These are phyloP conservation scores for Cephus pygmeus DNA, from an alignment of 2,888 invertebrate species.

Conservation along the genomic window DNA sequence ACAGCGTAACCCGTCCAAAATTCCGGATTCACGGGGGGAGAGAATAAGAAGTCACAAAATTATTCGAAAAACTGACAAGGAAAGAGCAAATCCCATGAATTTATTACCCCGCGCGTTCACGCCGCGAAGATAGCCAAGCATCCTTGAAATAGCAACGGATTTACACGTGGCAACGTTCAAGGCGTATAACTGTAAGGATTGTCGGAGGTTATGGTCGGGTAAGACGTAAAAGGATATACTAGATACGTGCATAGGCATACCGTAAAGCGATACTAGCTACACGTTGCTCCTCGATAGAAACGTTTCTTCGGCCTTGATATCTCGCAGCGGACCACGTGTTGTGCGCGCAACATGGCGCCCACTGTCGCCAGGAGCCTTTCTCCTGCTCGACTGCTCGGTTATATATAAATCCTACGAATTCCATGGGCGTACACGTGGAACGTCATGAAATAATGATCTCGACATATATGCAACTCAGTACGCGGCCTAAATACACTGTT, in stretches of 20 bases:
- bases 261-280: not conserved
- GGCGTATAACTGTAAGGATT: slow-evolving; percentile 13
- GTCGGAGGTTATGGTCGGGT: slow-evolving; percentile 7
- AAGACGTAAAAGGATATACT: slow-evolving; percentile 10
- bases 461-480: not conserved
- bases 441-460: not conserved
- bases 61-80: not conserved
- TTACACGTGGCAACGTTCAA: not conserved
- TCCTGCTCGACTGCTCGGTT: not conserved
- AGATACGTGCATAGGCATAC: slow-evolving; percentile 23
- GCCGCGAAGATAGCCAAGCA: slow-evolving; percentile 24
- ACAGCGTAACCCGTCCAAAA: not conserved
- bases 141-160: slow-evolving; percentile 25
- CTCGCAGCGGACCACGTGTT: not conserved
- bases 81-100: not conserved
- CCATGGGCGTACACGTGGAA: not conserved
- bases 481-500: not conserved
- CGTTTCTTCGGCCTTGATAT: not conserved
- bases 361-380: not conserved
- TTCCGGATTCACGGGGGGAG: not conserved
- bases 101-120: not conserved
- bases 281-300: not conserved
- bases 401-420: not conserved
- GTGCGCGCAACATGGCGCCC: not conserved
- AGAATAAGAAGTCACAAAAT: not conserved